Evolutionary conservation across 2,888 invertebrate species (phyloP), one percentile per base, ranked within the genome.

Genomic region (Arrhopalites spinosus): DNA sequence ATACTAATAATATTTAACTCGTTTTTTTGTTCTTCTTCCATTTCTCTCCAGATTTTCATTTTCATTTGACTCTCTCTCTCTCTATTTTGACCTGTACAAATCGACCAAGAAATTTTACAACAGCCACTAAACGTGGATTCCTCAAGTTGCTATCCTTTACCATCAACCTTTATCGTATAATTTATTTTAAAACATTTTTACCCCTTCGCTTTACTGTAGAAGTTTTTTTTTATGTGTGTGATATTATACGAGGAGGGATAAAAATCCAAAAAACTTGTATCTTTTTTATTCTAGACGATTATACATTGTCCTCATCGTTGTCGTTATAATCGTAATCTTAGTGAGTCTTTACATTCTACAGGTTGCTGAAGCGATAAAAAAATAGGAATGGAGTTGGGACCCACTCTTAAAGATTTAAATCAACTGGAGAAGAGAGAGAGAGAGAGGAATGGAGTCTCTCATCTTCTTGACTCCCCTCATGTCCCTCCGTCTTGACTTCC

Each of bases 371-470:
- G 27, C 23, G 59, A 59, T 23, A 59, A 27, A 59, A 15, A 50
- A 17, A n/a, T 5, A 50, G n/a, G 25, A 59, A 59, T 25, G 25
- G 13, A 59, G 59, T 27, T 25, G 25, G 25, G 59, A 23, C 13
- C 59, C n/a, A 27, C 23, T 25, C 23, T 13, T 13, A 25, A 23
- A 25, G 59, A 59, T 59, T 59, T 25, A 59, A 59, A 59, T 59
- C 59, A n/a, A 59, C 59, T 59, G 59, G 59, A 59, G 59, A 59
- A 23, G n/a, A n/a, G n/a, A n/a, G n/a, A n/a, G n/a, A n/a, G n/a
- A n/a, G n/a, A n/a, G n/a, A n/a, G n/a, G n/a, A 25, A 25, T 59
- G 59, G 59, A 23, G 13, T 43, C 63, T 25, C 63, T 30, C 29
- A 63, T 13, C 27, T 17, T 64, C 43, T 30, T 2, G 2, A 30